phyloP scores from a whole-genome alignment of 2,113 vertebrate species.

The Tragelaphus scriptus region DNA sequence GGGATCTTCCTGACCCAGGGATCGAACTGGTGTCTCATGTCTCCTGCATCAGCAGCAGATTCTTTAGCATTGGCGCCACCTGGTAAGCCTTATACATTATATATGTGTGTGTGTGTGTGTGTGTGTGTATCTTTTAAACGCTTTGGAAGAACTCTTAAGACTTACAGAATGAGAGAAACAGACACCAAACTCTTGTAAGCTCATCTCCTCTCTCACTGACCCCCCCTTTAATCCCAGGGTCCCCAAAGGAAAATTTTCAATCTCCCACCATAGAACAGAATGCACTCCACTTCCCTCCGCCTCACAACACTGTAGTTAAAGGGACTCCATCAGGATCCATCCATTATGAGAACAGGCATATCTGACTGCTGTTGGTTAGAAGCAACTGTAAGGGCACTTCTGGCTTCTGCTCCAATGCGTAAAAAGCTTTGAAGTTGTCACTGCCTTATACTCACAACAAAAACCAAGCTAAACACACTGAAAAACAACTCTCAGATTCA shows the following conservation, averaged over 20 bases:
- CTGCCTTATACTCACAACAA: background rate
- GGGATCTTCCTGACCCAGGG: background rate
- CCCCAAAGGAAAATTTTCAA: background rate
- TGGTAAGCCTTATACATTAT: background rate
- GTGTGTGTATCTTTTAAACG: background rate
- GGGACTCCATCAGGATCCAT: background rate
- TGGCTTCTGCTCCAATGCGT: background rate
- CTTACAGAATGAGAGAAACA: background rate
- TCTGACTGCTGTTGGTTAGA: background rate
- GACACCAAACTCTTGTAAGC: background rate
- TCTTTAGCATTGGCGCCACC: background rate
- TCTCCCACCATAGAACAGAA: background rate
- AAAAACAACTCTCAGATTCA: background rate
- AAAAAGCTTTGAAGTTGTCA: background rate
- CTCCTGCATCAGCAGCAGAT: background rate
- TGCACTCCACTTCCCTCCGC: background rate
- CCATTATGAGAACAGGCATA: background rate
- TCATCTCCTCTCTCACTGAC: background rate
- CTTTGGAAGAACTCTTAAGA: background rate
- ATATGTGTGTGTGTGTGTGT: accelerated
- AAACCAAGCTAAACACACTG: background rate
- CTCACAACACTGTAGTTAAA: background rate
- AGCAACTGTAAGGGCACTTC: background rate
- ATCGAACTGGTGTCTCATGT: background rate
- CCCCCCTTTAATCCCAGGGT: background rate